These are phyloP conservation scores for Tetragnatha montana DNA, from an alignment of 2,888 invertebrate species.

Conservation along the genomic window DNA sequence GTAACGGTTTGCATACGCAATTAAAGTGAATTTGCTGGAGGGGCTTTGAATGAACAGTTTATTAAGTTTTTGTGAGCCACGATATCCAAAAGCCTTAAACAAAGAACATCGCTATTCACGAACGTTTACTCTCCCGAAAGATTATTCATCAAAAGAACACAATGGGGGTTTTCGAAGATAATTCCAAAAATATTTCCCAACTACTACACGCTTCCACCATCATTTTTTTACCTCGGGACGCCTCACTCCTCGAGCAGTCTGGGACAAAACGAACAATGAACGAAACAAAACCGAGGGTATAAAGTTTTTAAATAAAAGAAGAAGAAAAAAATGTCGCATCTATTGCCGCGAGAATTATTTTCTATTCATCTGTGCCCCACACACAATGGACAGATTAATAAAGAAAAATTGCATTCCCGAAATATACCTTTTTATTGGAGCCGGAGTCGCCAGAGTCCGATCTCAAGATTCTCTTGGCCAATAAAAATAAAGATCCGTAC, in stretches of 20 bases:
- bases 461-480: conserved; percentile 5
- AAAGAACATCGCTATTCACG: neutral
- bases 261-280: neutral
- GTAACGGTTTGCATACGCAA: too few relatives aligned
- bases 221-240: neutral
- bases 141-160: neutral
- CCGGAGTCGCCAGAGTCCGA: neutral
- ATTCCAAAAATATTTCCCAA: neutral
- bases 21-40: too few relatives aligned
- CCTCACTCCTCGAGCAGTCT: neutral
- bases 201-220: neutral
- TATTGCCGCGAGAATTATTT: conserved; percentile 12
- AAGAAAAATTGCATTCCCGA: neutral
- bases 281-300: neutral
- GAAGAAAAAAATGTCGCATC: neutral
- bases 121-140: neutral
- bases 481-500: neutral
- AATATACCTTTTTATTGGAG: conserved; percentile 7
- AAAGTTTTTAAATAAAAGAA: too few relatives aligned
- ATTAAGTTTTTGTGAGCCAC: too few relatives aligned
- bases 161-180: neutral
- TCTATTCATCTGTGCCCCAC: conserved; percentile 1
- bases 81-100: neutral
- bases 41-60: too few relatives aligned
- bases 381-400: conserved; percentile 2